These are phyloP conservation scores for Lissocephala sabroskyi DNA, from an alignment of 2,888 invertebrate genomes.

Conservation along the genomic window DNA sequence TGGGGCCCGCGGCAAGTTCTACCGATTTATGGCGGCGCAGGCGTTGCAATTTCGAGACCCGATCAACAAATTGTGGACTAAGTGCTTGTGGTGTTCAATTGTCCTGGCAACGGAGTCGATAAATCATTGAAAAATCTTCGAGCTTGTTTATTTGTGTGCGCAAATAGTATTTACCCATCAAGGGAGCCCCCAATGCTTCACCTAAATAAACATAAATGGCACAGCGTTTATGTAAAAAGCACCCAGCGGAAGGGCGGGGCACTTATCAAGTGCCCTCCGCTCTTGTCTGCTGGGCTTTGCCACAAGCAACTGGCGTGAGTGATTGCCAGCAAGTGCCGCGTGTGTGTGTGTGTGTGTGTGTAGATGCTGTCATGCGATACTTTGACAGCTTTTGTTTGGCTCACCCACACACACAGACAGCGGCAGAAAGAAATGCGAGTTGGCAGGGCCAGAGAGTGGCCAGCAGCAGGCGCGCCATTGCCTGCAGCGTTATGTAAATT, in stretches of 20 bases:
- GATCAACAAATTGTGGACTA: constrained; percentile 40
- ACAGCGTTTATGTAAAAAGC: constrained; percentile 50
- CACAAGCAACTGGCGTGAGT: constrained; percentile 38
- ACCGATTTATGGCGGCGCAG: constrained; percentile 38
- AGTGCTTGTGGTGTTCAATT: constrained; percentile 28
- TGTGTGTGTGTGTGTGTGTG: constrained; percentile 11
- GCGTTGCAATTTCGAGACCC: constrained; percentile 28
- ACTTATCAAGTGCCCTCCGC: constrained; percentile 34
- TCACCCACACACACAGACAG: background rate
- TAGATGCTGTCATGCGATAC: constrained; percentile 49
- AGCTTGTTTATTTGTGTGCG: background rate
- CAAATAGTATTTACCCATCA: background rate
- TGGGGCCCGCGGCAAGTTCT: constrained; percentile 41
- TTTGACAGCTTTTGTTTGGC: constrained; percentile 55
- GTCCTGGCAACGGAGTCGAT: constrained; percentile 40
- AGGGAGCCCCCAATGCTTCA: too few relatives aligned
- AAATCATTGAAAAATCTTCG: constrained; percentile 56
- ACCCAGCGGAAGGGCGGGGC: constrained; percentile 54
- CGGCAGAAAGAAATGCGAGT: background rate
- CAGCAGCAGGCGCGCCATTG: constrained; percentile 45
- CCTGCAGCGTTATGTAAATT: constrained; percentile 45
- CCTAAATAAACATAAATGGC: constrained; percentile 59
- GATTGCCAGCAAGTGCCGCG: constrained; percentile 32
- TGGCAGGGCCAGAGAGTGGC: constrained; percentile 22
- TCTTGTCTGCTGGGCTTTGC: constrained; percentile 14